phyloP scores from a whole-genome alignment of 2,797 vertebrate genomes.

The Capromys pilorides region DNA sequence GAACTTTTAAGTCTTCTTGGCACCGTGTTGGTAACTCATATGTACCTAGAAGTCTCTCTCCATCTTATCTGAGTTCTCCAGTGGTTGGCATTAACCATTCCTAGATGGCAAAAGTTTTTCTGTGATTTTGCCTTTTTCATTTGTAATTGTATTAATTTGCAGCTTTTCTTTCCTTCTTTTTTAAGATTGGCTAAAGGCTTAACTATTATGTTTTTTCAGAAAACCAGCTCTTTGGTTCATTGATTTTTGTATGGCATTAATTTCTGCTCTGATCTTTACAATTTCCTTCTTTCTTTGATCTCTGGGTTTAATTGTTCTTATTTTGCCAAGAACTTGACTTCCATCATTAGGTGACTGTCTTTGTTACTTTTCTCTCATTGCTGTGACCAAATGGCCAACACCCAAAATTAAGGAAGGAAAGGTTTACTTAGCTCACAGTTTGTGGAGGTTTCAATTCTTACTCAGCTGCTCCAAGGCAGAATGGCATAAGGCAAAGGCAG shows the following conservation, averaged over 20 bases:
- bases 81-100: not conserved
- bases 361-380: too few relatives aligned
- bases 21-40: not conserved
- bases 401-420: too few relatives aligned
- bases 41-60: not conserved
- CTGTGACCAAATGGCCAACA: too few relatives aligned
- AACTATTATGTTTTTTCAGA: not conserved
- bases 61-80: not conserved
- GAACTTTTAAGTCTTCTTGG: not conserved
- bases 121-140: not conserved
- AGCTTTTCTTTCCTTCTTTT: not conserved
- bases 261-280: not conserved
- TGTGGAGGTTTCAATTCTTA: too few relatives aligned
- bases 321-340: not conserved
- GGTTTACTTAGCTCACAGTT: too few relatives aligned
- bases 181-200: not conserved
- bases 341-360: not conserved
- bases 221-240: not conserved
- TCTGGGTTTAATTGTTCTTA: not conserved
- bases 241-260: not conserved
- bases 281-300: not conserved
- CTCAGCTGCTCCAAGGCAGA: too few relatives aligned
- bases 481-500: too few relatives aligned
- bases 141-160: not conserved
- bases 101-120: not conserved